Percentiles rank a stretch among this genome's conserved stretches.
Evolutionary conservation across 1,140 invertebrate genomes (phyloP).

Genomic region (Tigriopus japonicus): DNA sequence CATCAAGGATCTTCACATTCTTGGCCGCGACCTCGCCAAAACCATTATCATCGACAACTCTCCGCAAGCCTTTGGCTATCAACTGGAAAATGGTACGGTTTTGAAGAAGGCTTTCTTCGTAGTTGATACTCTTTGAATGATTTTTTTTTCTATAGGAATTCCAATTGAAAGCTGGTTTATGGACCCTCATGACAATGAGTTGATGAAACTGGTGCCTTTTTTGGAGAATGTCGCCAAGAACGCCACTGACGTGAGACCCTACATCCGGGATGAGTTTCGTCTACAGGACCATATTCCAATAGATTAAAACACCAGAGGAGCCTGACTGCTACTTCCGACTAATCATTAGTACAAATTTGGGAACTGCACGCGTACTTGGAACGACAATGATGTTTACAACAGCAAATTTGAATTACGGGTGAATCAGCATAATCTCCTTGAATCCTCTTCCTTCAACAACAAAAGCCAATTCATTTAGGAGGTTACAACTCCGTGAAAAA

Average conservation of each 20-base stretch:
- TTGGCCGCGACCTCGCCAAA: slow-evolving; percentile 75
- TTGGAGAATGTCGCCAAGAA: slow-evolving; percentile 48
- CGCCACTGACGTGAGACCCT: slow-evolving; percentile 22
- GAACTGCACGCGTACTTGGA: no score
- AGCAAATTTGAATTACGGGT: no score
- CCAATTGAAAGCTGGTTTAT: slow-evolving; percentile 95
- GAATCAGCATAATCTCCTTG: no score
- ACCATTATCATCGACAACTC: slow-evolving; percentile 86
- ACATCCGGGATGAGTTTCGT: slow-evolving; percentile 8
- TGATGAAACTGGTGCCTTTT: slow-evolving; percentile 82
- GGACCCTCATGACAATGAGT: slow-evolving; percentile 67
- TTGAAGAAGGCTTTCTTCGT: no score
- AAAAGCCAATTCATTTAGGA: no score
- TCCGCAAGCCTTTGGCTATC: slow-evolving; percentile 41
- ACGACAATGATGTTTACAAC: no score
- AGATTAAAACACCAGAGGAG: background rate
- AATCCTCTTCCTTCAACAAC: no score
- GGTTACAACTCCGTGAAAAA: no score
- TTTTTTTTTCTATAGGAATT: slow-evolving; percentile 31
- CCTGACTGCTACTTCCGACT: background rate
- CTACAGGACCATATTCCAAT: slow-evolving; percentile 4
- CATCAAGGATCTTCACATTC: slow-evolving; percentile 82
- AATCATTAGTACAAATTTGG: no score
- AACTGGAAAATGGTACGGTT: slow-evolving; percentile 79
- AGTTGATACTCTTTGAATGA: no score